These are phyloP conservation scores for Acrobasis consociella DNA, from an alignment of 2,888 invertebrate genomes.

Conservation along the genomic window DNA sequence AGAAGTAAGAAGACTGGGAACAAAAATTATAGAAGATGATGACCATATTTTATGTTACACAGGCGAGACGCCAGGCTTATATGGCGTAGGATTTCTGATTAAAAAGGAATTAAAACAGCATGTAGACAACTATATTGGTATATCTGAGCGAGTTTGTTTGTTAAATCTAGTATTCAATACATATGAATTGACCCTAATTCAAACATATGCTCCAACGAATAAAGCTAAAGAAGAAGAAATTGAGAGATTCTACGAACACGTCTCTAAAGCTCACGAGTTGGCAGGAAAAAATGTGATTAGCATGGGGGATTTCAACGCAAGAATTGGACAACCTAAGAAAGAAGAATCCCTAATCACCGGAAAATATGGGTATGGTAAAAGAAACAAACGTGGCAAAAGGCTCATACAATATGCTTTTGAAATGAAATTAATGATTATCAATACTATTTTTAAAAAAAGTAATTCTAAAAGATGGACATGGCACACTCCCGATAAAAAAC, in stretches of 20 bases:
- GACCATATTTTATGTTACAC: too few species aligned
- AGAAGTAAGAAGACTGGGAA: too few species aligned
- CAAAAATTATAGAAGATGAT: too few species aligned
- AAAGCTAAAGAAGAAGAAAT: neutral
- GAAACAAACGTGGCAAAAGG: neutral
- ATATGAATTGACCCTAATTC: neutral
- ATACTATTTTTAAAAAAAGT: neutral
- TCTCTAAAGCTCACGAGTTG: neutral
- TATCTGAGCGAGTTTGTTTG: neutral
- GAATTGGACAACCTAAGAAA: neutral
- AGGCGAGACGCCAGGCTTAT: too few species aligned
- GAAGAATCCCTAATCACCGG: neutral
- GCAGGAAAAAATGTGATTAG: neutral
- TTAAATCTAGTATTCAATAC: neutral
- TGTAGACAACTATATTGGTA: neutral
- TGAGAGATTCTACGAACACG: neutral
- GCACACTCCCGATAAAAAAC: too few species aligned
- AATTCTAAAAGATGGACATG: neutral
- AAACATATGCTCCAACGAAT: neutral
- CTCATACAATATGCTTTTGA: too few species aligned
- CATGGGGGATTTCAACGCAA: neutral
- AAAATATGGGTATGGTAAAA: neutral
- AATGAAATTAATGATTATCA: neutral
- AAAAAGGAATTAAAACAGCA: constrained; percentile 10
- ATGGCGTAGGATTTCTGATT: constrained; percentile 6